These are phyloP conservation scores for Apamea epomidion DNA, from an alignment of 2,888 invertebrate species.

Conservation along the genomic window DNA sequence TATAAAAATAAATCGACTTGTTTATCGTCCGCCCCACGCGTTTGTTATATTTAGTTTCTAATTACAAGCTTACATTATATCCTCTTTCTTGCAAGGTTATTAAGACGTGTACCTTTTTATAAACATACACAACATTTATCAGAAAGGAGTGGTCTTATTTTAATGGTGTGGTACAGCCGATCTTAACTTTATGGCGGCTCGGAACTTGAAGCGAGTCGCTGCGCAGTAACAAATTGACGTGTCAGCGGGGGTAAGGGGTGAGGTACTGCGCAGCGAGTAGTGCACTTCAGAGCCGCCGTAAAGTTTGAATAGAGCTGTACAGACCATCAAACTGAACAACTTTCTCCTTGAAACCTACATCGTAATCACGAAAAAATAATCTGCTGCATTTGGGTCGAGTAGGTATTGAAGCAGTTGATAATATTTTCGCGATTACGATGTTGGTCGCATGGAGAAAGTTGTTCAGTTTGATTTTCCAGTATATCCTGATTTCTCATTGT, in stretches of 20 bases:
- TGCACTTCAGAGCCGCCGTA: not conserved
- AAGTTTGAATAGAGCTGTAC: not conserved
- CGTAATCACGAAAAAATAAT: too few species aligned
- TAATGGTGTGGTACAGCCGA: not conserved
- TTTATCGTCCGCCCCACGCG: conserved; percentile 38
- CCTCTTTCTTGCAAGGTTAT: conserved; percentile 11
- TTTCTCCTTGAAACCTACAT: not conserved
- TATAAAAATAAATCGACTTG: conserved; percentile 32
- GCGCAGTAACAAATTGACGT: not conserved
- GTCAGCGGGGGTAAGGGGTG: not conserved
- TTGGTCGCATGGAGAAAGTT: too few species aligned
- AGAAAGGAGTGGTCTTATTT: not conserved
- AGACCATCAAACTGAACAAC: not conserved
- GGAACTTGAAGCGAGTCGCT: not conserved
- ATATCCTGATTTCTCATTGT: too few species aligned
- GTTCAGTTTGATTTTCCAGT: too few species aligned
- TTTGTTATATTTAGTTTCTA: conserved; percentile 33
- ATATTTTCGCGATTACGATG: too few species aligned
- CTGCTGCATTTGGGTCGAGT: too few species aligned
- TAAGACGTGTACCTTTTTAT: conserved; percentile 11
- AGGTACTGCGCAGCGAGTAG: not conserved
- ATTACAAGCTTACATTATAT: conserved; percentile 16
- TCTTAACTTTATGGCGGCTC: not conserved
- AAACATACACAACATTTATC: not conserved
- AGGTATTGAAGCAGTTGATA: too few species aligned